Evolutionary conservation across 2,113 vertebrate genomes (phyloP), one percentile per base, ranked within the genome.

Genomic region (Paradisaea rubra): DNA sequence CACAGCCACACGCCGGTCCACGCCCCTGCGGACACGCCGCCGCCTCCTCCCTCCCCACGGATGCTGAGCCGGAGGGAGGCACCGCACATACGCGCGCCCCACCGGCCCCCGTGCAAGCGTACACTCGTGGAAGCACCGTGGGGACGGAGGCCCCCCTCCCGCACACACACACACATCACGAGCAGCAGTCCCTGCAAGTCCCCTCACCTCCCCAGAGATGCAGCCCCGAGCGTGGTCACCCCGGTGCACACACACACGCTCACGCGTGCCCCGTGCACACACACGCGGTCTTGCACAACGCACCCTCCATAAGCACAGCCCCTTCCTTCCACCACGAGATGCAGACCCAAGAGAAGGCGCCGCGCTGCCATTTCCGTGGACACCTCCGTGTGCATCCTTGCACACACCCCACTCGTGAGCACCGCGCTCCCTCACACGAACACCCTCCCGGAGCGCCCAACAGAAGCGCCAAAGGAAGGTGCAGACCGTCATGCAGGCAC

Each of bases 321-420:
- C 23, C 8, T 31, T 41, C 8, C 15, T 17, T 27, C 8, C 21
- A 1, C 5, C 45, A 3, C 2, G 28, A 41, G 31, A 7, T 8
- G 57, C 73, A 11, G 35, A 56, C 49, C 27, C 39, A 8, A 13
- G 11, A 8, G 41, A 53, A 69, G 50, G 30, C 6, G 0, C 53
- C 3, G 3, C 3, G 0, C n/a, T 33, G 1, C 14, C 30, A 1
- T 50, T 6, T 17, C 65, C 5, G 0, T 2, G 49, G 10, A 3
- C 39, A 14, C 15, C 22, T 59, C 49, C 5, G 8, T 11, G 4
- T 0, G 3, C 9, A 7, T 22, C 35, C 60, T 33, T 5, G 5
- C 45, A 13, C 45, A 3, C 7, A 1, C 28, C 7, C 13, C 39
- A 6, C 54, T 49, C 8, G 4, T 15, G 77, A 24, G n/a, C 22